Base-by-base conservation (phyloP, 2,888 invertebrate genomes). In the Amphipoea oculea region DNA sequence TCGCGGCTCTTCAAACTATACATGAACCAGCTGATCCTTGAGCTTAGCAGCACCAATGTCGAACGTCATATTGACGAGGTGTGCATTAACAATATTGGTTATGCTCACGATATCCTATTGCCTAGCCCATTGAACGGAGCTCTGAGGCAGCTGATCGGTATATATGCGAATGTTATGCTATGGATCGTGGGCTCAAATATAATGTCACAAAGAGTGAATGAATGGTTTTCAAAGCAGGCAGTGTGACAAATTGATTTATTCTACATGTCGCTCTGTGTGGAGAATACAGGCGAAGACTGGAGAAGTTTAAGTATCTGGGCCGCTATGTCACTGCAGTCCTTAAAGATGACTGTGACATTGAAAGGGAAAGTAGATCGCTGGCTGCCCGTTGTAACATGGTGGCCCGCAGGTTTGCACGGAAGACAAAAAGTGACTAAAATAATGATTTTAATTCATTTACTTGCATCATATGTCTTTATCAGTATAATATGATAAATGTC, bases 401-500 rank as follows among this genome's bases (percentile, higher is more conserved):
- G 62, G 14, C 62, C 14, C 29, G 6, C 14, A 29, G 29, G 5
- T 62, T 62, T 62, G 12, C 29, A 62, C 29, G 29, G 40, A 40
- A 40, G 40, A 40, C 40, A 40, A 2, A 20, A 48, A 76, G 17
- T 48, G 17, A 54, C 17, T 45, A 23, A 57, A 70, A 11, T 11
- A 71, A 67, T 76, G 0, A 67, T 51, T 68, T 57, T n/a, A 48
- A 48, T 57, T 48, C 3, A 40, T 48, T 45, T 54, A 5, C 23
- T 12, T 14, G 6, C 0, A 9, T n/a, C n/a, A 17, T 20, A 57
- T 14, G 54, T n/a, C 6, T 36, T 83, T 63, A 81, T 81, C 77
- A 77, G 68, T 48, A 29, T 65, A 29, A 77, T 14, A 83, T 12
- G 83, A 81, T 83, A 81, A 76, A 40, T 40, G 45, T 12, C 14